Evolutionary conservation across 2,888 invertebrate genomes (phyloP).

Genomic region (Polia nebulosa): DNA sequence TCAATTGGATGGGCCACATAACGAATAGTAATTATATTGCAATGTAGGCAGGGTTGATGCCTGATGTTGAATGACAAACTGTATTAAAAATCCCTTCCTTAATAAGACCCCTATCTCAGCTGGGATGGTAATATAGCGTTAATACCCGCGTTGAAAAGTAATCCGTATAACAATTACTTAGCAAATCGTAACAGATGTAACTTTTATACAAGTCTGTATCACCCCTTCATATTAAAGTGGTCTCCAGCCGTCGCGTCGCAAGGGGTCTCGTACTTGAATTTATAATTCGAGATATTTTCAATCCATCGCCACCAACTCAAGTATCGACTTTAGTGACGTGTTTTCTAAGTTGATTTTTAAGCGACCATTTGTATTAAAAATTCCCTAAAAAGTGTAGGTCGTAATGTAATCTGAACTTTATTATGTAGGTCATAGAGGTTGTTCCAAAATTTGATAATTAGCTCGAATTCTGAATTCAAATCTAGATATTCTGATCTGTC

Average conservation of each 20-base stretch:
- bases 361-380: too few species aligned
- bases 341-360: too few species aligned
- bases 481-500: slow-evolving; percentile 30
- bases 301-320: too few species aligned
- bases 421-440: too few species aligned
- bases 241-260: slow-evolving; percentile 15
- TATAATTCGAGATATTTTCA: too few species aligned
- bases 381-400: too few species aligned
- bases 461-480: too few species aligned
- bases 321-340: too few species aligned
- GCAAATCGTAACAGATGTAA: slow-evolving; percentile 41
- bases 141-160: slow-evolving; percentile 5
- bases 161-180: slow-evolving; percentile 24
- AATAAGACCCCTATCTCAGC: neutral
- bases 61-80: neutral
- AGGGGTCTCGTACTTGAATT: slow-evolving; percentile 14
- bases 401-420: too few species aligned
- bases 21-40: neutral
- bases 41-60: neutral
- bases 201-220: slow-evolving; percentile 6
- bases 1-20: neutral
- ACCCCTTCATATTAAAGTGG: slow-evolving; percentile 30
- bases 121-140: neutral
- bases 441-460: too few species aligned
- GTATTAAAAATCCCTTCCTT: neutral